These are phyloP conservation scores for Pterobdella sp. DNA, from an alignment of 2,888 invertebrate genomes.

Conservation along the genomic window DNA sequence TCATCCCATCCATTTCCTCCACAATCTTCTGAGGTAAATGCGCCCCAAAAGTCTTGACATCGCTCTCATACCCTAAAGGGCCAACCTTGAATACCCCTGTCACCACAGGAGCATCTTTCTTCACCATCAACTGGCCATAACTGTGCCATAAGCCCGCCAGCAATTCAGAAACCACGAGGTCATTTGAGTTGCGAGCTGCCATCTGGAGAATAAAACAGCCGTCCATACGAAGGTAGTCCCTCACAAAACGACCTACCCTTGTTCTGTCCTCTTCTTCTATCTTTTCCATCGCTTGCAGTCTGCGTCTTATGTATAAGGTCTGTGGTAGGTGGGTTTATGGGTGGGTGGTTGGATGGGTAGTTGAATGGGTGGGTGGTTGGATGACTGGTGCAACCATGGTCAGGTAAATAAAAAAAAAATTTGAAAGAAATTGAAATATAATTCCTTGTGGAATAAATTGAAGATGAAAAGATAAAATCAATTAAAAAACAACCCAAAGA, in stretches of 20 bases:
- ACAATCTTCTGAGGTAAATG: neutral
- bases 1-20: neutral
- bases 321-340: conserved; percentile 14
- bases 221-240: conserved; percentile 35
- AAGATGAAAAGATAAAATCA: neutral
- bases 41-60: neutral
- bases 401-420: neutral
- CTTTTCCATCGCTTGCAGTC: conserved; percentile 34
- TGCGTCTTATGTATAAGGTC: conserved; percentile 32
- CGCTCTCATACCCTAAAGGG: too few species aligned
- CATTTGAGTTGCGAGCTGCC: conserved; percentile 38
- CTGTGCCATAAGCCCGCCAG: conserved; percentile 38
- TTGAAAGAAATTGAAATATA: neutral
- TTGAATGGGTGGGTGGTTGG: neutral
- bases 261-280: conserved; percentile 17
- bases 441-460: neutral
- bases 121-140: neutral
- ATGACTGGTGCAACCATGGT: neutral
- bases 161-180: conserved; percentile 38
- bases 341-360: neutral
- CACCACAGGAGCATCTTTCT: neutral
- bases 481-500: neutral
- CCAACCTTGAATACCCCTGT: too few species aligned
- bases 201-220: conserved; percentile 37
- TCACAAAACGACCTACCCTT: conserved; percentile 32